Evolutionary conservation across 2,888 invertebrate genomes (phyloP), one percentile per base, ranked within the genome.

Genomic region (Venustoraphidia nigricollis): DNA sequence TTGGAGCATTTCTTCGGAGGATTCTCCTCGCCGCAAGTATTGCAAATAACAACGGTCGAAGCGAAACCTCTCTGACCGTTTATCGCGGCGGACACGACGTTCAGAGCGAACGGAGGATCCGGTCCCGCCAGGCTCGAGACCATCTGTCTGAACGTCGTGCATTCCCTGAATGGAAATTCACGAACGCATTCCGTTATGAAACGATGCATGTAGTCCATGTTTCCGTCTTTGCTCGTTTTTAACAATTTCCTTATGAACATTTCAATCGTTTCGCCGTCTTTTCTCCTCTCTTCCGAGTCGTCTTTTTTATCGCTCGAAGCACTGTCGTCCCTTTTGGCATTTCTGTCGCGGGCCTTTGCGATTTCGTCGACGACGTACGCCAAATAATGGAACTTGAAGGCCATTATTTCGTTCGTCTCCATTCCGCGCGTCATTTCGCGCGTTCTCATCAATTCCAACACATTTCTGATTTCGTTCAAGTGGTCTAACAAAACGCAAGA

Each of bases 1-100:
- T 89, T 89, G 9, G 93, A 85, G 66, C 97, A 98, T 64, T 93
- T 90, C 63, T 94, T 95, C 8, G 81, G 78, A 0, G 93, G 90
- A 56, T 86, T 83, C 57, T 90, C 87, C 59, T 91, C 88, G 1
- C 88, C 87, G 60, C 94, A 95, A 1, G 91, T 84, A 49, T 80
- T 79, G 64, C 95, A 94, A 45, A 78, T 74, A 10, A 82, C 74
- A 51, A 77, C 73, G 57, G 65, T 69, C 54, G 78, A 76, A 10
- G 77, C 75, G 64, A 90, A 89, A 0, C 83, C 88, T 57, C 87
- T 75, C 60, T 91, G 89, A 0, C 94, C 94, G 62, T 92, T 93
- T 34, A 95, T 83, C 6, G 87, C 85, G 49, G 84, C 80, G 49
- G 77, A 78, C 36, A 95, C 75, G 4, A 89, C 79, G 8, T 75